Evolutionary conservation across 2,797 vertebrate genomes (phyloP).

Genomic region (Myotis vivesi): DNA sequence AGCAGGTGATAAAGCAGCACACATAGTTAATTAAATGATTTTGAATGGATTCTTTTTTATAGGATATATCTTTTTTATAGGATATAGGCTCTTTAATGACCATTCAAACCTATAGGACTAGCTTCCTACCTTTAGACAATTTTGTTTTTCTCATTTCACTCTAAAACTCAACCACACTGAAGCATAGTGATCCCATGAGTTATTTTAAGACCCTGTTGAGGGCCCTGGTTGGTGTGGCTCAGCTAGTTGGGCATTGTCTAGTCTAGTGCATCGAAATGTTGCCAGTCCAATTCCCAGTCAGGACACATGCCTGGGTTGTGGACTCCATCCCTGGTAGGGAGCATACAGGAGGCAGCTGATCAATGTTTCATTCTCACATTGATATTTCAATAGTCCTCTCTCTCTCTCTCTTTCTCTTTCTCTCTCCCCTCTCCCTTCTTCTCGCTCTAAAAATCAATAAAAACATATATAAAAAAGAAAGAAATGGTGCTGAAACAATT

Average conservation of each 20-base stretch:
- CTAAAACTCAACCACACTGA: not conserved
- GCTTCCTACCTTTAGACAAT: not conserved
- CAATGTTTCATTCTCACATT: too few species aligned
- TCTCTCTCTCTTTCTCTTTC: too few species aligned
- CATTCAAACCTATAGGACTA: not conserved
- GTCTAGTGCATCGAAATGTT: too few species aligned
- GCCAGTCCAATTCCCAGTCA: too few species aligned
- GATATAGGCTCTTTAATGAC: not conserved
- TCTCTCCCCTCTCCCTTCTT: too few species aligned
- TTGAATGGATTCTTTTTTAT: not conserved
- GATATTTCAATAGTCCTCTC: too few species aligned
- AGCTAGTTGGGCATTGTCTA: too few species aligned
- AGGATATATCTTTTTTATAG: not conserved
- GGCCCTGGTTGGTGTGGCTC: too few species aligned
- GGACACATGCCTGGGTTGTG: too few species aligned
- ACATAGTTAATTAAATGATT: not conserved
- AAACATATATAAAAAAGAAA: not conserved
- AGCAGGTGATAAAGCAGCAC: not conserved
- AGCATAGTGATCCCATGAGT: not conserved
- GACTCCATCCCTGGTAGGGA: too few species aligned
- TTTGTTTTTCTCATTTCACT: not conserved
- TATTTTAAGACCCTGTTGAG: not conserved
- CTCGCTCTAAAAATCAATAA: too few species aligned
- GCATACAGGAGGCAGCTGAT: too few species aligned
- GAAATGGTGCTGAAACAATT: not conserved